phyloP scores from a whole-genome alignment of 2,113 vertebrate genomes.

The Cricetomys ansorgei region DNA sequence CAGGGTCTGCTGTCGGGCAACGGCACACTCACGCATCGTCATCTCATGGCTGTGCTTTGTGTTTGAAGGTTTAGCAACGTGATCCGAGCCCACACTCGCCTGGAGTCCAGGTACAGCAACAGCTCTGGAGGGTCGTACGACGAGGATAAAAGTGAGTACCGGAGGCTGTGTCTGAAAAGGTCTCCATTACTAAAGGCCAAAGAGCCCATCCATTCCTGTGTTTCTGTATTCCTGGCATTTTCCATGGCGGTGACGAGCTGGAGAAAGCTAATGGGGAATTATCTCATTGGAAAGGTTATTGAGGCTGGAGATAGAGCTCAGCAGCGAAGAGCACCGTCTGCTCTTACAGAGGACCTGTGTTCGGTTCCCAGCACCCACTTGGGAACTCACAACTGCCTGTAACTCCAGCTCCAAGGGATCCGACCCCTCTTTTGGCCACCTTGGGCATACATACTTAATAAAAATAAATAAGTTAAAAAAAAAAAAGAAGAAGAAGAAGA shows the following conservation, averaged over 20 bases:
- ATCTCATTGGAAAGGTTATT: neutral
- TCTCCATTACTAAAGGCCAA: neutral
- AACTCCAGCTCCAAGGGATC: neutral
- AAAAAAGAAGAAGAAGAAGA: too few relatives aligned
- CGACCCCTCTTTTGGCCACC: neutral
- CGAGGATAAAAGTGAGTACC: constrained; percentile 96
- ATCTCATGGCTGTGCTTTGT: constrained; percentile 52
- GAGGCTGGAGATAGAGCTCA: neutral
- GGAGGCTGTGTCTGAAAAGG: neutral
- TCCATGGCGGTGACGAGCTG: neutral
- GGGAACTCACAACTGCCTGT: neutral
- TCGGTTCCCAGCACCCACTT: neutral
- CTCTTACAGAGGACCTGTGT: neutral
- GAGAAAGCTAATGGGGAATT: neutral
- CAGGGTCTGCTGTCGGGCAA: neutral
- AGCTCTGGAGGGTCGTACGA: constrained; percentile 99
- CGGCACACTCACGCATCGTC: rapidly evolving
- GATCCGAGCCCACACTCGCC: constrained; percentile 95
- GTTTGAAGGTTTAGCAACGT: constrained; percentile 91
- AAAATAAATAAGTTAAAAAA: neutral
- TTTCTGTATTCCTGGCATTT: constrained; percentile 35
- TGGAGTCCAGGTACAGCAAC: constrained; percentile 99
- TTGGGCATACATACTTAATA: neutral
- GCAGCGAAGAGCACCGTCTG: neutral
- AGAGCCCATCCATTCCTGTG: neutral